A percentile compares a stretch with the other conserved stretches of the same genome.
phyloP scores from a whole-genome alignment of 2,888 invertebrate genomes.

The Lasioglossum lativentre region DNA sequence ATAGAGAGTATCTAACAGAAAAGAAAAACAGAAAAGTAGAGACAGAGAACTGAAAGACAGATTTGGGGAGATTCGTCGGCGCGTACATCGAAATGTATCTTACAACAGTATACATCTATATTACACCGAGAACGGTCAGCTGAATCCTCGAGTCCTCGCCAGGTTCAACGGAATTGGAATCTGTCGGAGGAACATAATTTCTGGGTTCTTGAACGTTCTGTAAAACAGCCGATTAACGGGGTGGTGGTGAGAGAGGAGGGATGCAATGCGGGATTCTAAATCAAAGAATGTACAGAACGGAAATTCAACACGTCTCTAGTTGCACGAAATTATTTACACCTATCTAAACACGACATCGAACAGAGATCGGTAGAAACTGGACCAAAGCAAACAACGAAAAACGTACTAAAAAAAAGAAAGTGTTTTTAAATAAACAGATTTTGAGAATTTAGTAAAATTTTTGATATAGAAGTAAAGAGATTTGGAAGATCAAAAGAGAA shows the following conservation, averaged over 20 bases:
- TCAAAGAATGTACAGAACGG: slow-evolving; percentile 7
- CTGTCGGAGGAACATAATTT: slow-evolving; percentile 31
- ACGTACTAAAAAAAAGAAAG: slow-evolving; percentile 7
- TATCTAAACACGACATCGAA: slow-evolving; percentile 30
- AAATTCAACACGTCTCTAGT: slow-evolving; percentile 8
- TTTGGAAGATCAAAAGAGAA: neutral
- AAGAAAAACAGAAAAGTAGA: slow-evolving; percentile 69
- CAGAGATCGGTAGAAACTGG: slow-evolving; percentile 11
- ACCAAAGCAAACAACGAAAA: slow-evolving; percentile 28
- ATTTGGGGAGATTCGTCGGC: slow-evolving; percentile 29
- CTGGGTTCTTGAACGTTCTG: slow-evolving; percentile 13
- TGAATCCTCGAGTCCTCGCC: slow-evolving; percentile 24
- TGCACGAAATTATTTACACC: slow-evolving; percentile 41
- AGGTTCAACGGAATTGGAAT: slow-evolving; percentile 29
- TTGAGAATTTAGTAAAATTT: neutral
- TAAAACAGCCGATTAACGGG: slow-evolving; percentile 1
- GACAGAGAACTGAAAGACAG: slow-evolving; percentile 54
- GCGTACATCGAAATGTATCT: slow-evolving; percentile 59
- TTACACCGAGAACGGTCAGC: slow-evolving; percentile 45
- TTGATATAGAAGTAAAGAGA: neutral
- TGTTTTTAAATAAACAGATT: neutral
- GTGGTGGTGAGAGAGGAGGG: slow-evolving; percentile 1
- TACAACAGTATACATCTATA: slow-evolving; percentile 61
- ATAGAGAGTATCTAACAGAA: slow-evolving; percentile 86
- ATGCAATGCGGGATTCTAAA: slow-evolving; percentile 7